These are phyloP conservation scores for Therioaphis trifolii DNA, from an alignment of 2,888 invertebrate species.

Conservation along the genomic window DNA sequence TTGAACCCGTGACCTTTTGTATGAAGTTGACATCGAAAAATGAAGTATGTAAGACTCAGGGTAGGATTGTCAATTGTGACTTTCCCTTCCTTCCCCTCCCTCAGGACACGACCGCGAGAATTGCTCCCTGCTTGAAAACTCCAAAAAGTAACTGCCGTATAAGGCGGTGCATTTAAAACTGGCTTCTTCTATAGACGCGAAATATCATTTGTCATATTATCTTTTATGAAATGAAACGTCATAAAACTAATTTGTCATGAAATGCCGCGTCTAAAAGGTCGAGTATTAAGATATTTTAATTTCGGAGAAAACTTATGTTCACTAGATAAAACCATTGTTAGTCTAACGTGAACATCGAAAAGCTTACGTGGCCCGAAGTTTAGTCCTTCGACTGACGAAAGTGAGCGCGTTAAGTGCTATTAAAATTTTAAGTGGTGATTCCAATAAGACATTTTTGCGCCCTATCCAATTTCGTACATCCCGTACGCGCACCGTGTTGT, in stretches of 20 bases:
- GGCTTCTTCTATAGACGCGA: neutral
- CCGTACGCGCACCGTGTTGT: too few relatives aligned
- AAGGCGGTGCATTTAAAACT: slow-evolving; percentile 25
- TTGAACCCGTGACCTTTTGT: slow-evolving; percentile 44
- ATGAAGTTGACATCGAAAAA: slow-evolving; percentile 56
- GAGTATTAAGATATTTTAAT: neutral
- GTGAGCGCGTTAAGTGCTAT: neutral
- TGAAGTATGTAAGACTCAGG: slow-evolving; percentile 35
- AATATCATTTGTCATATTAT: slow-evolving; percentile 43
- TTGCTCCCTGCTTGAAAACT: neutral
- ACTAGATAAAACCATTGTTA: neutral
- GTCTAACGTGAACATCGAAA: neutral
- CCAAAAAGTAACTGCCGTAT: neutral
- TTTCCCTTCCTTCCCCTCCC: slow-evolving; percentile 16
- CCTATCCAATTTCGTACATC: too few relatives aligned
- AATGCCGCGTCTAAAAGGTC: neutral
- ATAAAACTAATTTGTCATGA: slow-evolving; percentile 21
- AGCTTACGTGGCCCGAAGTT: neutral
- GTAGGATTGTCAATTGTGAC: slow-evolving; percentile 16
- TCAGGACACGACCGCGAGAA: neutral
- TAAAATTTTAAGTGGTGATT: neutral
- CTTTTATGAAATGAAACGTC: slow-evolving; percentile 18
- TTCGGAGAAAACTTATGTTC: neutral
- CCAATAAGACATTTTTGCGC: neutral
- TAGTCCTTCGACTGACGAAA: neutral